phyloP scores from a whole-genome alignment of 35 echinoderm and acorn worm species.

The Apostichopus californicus region DNA sequence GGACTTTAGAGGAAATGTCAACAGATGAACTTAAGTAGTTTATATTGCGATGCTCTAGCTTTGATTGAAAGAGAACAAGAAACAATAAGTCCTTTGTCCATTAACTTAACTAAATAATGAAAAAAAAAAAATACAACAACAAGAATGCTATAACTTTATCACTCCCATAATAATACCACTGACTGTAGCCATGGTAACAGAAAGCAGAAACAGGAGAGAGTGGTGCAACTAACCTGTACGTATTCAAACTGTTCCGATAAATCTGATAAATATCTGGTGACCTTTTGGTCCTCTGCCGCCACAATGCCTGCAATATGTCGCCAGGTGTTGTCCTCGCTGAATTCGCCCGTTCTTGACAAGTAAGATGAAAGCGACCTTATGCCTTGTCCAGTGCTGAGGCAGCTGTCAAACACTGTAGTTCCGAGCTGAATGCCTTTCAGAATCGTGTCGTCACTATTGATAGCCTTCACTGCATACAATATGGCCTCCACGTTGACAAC shows the following conservation, averaged over 20 bases:
- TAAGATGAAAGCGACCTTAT: slow-evolving; percentile 57
- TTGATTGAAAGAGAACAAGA: too few relatives aligned
- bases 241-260: slow-evolving; percentile 66
- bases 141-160: too few relatives aligned
- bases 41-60: too few relatives aligned
- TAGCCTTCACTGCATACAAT: slow-evolving; percentile 77
- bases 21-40: too few relatives aligned
- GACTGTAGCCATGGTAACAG: too few relatives aligned
- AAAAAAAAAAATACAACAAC: too few relatives aligned
- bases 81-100: too few relatives aligned
- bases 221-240: slow-evolving; percentile 50
- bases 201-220: not conserved
- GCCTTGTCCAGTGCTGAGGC: slow-evolving; percentile 56
- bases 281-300: slow-evolving; percentile 43
- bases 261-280: slow-evolving; percentile 17
- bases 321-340: slow-evolving; percentile 41
- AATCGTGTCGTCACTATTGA: slow-evolving; percentile 67
- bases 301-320: slow-evolving; percentile 71
- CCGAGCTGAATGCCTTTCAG: slow-evolving; percentile 74
- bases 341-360: slow-evolving; percentile 43
- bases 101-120: too few relatives aligned
- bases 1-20: too few relatives aligned
- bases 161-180: too few relatives aligned
- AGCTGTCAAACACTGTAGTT: slow-evolving; percentile 78
- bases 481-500: slow-evolving; percentile 84